A percentile compares a stretch with the other conserved stretches of the same genome.
Evolutionary conservation across 2,797 vertebrate genomes (phyloP).

Genomic region (Pseudochaenichthys georgianus): DNA sequence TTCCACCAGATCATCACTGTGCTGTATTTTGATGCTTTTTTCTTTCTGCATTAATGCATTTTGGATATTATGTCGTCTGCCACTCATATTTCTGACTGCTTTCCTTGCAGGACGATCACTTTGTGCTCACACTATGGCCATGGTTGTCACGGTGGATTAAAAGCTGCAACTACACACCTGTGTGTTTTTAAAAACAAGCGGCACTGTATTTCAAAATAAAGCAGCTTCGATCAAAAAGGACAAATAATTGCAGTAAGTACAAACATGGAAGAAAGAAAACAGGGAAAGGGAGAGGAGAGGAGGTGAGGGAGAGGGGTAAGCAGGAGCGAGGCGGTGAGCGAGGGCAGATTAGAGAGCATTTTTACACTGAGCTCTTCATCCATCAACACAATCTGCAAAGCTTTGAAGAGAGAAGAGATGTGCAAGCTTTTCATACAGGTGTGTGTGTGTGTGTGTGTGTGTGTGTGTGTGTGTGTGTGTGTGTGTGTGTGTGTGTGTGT

Average conservation of each 20-base stretch:
- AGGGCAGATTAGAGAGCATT: conserved; percentile 74
- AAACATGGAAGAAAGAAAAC: conserved; percentile 25
- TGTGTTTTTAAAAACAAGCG: conserved; percentile 25
- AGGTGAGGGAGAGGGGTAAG: conserved; percentile 25
- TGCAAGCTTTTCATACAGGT: conserved; percentile 65
- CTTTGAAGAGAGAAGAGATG: conserved; percentile 72
- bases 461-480: conserved; percentile 22
- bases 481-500: conserved; percentile 9
- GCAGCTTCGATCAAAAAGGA: conserved; percentile 22
- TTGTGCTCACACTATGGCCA: neutral
- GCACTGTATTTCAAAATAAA: conserved; percentile 24
- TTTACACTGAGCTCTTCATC: conserved; percentile 72
- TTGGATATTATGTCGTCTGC: neutral
- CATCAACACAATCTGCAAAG: conserved; percentile 76
- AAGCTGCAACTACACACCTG: neutral
- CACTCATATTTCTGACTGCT: neutral
- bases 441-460: conserved; percentile 12
- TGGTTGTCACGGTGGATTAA: conserved; percentile 1
- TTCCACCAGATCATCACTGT: neutral
- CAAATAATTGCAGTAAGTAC: conserved; percentile 28
- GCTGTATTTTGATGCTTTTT: neutral
- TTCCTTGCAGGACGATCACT: neutral
- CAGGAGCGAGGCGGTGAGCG: conserved; percentile 43
- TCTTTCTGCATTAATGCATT: neutral
- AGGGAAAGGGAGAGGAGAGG: neutral